Base-by-base conservation (phyloP, 2,797 vertebrate genomes). In the Spondyliosoma cantharus region DNA sequence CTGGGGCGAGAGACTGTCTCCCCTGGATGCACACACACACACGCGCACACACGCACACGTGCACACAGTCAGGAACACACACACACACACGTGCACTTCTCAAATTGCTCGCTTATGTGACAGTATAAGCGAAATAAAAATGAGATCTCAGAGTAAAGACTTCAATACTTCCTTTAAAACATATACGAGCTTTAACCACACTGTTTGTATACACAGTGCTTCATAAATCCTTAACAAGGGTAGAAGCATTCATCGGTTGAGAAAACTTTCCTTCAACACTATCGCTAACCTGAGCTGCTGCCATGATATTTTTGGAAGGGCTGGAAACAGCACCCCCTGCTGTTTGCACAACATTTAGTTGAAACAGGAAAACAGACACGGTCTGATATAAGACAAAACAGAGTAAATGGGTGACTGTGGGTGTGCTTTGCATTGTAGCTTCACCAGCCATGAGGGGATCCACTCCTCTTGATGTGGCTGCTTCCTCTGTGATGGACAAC, bases 401-500 rank as follows among this genome's bases (percentile, higher is more conserved):
- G 29, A 57, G 2, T 49, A 56, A 27, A 20, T n/a, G n/a, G 8
- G 19, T 75, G 24, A 71, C 1, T 15, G 27, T 20, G 4, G 25
- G 48, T 84, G n/a, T 73, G 62, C 22, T 86, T 84, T 81, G 45
- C 81, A 1, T 85, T 65, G 43, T 81, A 99, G 98, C 97, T 1
- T 99, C 97, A 80, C 98, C 98, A 5, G 96, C 97, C 0, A 99
- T 99, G 98, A 96, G 98, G 81, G 98, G 98, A 60, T 99, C 97
- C 1, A 99, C 98, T 65, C 98, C 98, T 6, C 88, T 99, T 1
- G 98, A 99, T 86, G 98, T 99, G 80, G 98, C 98, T 42, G 98
- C 98, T 69, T 97, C 98, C 45, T 99, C 98, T 0, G 97, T 99
- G 76, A 99, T 99, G 98, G 98, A 99, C 93, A 99, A 99, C 93